Percentiles rank a stretch among this genome's conserved stretches.
phyloP scores from a whole-genome alignment of 2,888 invertebrate species.

The Drosophila melanosoma region DNA sequence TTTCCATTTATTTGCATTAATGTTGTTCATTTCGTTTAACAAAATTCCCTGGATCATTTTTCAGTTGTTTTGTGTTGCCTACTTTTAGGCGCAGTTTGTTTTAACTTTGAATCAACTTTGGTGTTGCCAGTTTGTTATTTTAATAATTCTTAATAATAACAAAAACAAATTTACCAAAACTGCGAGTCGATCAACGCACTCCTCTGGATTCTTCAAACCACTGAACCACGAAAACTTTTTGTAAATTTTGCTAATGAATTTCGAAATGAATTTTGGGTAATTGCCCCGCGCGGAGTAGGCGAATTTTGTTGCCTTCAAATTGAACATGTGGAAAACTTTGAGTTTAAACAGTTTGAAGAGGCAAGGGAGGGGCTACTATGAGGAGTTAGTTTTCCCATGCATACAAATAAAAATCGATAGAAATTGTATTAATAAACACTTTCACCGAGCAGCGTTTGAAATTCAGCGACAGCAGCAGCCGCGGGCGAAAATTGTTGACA shows the following conservation, averaged over 20 bases:
- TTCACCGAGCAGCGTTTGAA: conserved; percentile 75
- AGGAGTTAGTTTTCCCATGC: conserved; percentile 51
- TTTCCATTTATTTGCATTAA: neutral
- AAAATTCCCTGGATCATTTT: conserved; percentile 2
- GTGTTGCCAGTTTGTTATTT: conserved; percentile 60
- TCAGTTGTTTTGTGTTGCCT: conserved; percentile 19
- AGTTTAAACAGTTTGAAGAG: no score
- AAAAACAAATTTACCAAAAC: neutral
- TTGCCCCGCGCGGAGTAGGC: conserved; percentile 2
- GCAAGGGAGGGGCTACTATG: conserved; percentile 15
- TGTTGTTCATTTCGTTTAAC: neutral
- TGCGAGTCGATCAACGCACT: conserved; percentile 7
- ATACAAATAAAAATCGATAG: conserved; percentile 43
- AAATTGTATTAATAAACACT: conserved; percentile 80
- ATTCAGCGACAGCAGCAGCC: conserved; percentile 49
- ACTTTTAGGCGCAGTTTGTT: conserved; percentile 54
- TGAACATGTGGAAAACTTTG: conserved; percentile 16
- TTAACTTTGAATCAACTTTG: conserved; percentile 29
- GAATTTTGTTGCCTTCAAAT: conserved; percentile 32
- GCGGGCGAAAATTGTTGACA: conserved; percentile 53
- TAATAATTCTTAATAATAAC: conserved; percentile 16
- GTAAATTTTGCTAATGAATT: conserved; percentile 37
- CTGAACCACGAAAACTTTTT: conserved; percentile 22
- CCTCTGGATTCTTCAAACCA: neutral
- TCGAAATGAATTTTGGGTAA: conserved; percentile 25